Evolutionary conservation across 2,113 vertebrate species (phyloP), one percentile per base, ranked within the genome.

Genomic region (Fulica atra): DNA sequence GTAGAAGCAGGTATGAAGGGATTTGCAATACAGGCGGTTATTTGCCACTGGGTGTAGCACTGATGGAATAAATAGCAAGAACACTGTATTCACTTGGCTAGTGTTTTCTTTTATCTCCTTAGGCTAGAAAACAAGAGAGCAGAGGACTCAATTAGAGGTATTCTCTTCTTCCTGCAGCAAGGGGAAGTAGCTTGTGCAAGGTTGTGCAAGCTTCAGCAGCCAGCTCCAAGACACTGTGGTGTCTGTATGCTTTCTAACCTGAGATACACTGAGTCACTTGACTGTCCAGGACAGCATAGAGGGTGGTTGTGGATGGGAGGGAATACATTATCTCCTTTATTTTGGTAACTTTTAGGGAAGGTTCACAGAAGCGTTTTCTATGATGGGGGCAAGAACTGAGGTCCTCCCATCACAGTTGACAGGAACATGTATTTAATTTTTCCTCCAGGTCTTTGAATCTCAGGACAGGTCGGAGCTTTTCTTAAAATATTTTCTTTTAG

Each of bases 311-410:
- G 64, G 35, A 21, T n/a, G 20, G 48, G 8, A 60, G 54, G 57
- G 10, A 60, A 57, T 65, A 46, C 5, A 3, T 76, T 50, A 2
- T 21, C 17, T 54, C 9, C 79, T 65, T 38, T 51, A 25, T 20
- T 28, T 24, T 5, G 9, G 29, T 68, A 33, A 7, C 63, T 88
- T 54, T 60, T 56, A 42, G 7, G 48, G 48, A 56, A 12, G 1
- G 23, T 74, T 88, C 0, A 0, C 0, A 0, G 77, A 65, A 69
- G 8, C 3, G 1, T 51, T 66, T 88, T 61, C 28, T 61, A 0
- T 89, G 28, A 57, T 8, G 33, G 72, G 31, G 16, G 9, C 14
- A 61, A 70, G 63, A 94, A 86, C 35, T 71, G 0, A 71, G 7
- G 4, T 29, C 70, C 18, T 66, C 69, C 40, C 23, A 8, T 68